These are phyloP conservation scores for Opisthograptis luteolata DNA, from an alignment of 2,888 invertebrate genomes.

Conservation along the genomic window DNA sequence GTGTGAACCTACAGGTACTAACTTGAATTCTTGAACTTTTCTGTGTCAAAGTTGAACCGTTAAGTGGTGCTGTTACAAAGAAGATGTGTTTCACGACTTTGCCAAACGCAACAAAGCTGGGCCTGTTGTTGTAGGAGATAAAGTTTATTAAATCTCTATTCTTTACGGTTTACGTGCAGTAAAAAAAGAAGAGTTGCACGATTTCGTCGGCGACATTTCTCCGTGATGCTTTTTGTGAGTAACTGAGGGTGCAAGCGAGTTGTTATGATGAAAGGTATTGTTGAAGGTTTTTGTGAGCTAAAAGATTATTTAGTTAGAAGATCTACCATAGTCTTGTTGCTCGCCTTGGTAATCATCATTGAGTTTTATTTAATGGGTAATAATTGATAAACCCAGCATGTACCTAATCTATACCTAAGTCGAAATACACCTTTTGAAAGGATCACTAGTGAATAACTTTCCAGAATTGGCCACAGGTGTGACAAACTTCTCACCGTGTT, in stretches of 20 bases:
- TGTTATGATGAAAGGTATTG: slow-evolving; percentile 24
- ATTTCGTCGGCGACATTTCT: slow-evolving; percentile 32
- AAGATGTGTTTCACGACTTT: slow-evolving; percentile 62
- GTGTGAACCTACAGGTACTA: slow-evolving; percentile 36
- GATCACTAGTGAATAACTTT: too few relatives aligned
- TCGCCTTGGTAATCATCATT: neutral
- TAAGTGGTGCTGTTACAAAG: slow-evolving; percentile 58
- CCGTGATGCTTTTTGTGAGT: slow-evolving; percentile 34
- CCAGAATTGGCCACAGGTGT: too few relatives aligned
- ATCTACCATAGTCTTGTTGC: neutral
- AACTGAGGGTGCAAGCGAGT: slow-evolving; percentile 28
- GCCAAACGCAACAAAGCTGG: slow-evolving; percentile 58
- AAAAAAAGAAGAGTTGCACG: slow-evolving; percentile 36
- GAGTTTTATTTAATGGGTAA: neutral
- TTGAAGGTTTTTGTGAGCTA: slow-evolving; percentile 11
- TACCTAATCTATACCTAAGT: too few relatives aligned
- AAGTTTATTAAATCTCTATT: slow-evolving; percentile 53
- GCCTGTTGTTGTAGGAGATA: slow-evolving; percentile 54
- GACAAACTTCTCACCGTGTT: neutral
- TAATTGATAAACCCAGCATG: too few relatives aligned
- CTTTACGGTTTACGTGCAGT: slow-evolving; percentile 29
- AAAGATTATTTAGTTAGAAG: slow-evolving; percentile 3
- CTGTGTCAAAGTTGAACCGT: slow-evolving; percentile 79
- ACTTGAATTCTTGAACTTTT: slow-evolving; percentile 42
- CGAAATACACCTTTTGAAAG: too few relatives aligned